These are phyloP conservation scores for Acropternis orthonyx DNA, from an alignment of 2,797 vertebrate species.

Conservation along the genomic window DNA sequence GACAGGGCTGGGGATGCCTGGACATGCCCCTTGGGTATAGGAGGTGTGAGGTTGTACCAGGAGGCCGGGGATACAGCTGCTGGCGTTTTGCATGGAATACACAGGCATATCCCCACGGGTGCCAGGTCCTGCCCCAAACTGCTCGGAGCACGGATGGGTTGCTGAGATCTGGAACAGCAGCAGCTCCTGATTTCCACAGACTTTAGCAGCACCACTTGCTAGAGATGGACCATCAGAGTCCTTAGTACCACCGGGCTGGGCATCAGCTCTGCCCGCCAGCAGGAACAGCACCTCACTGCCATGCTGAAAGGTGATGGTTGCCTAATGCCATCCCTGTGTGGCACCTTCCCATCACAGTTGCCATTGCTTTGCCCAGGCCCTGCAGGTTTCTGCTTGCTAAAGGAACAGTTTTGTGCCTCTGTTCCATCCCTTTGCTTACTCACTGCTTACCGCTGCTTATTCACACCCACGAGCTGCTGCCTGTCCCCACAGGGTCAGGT, in stretches of 20 bases:
- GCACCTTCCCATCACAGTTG: background rate
- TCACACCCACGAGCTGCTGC: background rate
- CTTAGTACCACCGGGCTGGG: background rate
- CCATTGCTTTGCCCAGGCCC: background rate
- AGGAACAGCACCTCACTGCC: background rate
- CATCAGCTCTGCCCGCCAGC: fast-evolving
- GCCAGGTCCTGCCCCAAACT: background rate
- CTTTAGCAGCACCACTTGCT: background rate
- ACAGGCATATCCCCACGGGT: fast-evolving
- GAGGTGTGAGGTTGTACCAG: background rate
- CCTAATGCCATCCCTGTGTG: background rate
- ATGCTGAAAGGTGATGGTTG: background rate
- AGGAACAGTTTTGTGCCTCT: background rate
- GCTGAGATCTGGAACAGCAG: background rate
- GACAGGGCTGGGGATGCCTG: background rate
- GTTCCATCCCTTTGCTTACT: background rate
- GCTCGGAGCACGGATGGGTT: fast-evolving
- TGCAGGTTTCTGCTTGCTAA: background rate
- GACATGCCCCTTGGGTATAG: background rate
- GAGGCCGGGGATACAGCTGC: background rate
- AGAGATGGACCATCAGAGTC: background rate
- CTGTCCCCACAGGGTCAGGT: background rate
- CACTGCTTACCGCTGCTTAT: background rate
- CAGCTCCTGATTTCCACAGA: background rate
- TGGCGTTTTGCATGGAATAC: background rate